Evolutionary conservation across 2,888 invertebrate genomes (phyloP), one percentile per base, ranked within the genome.

Genomic region (Lycaena phlaeas): DNA sequence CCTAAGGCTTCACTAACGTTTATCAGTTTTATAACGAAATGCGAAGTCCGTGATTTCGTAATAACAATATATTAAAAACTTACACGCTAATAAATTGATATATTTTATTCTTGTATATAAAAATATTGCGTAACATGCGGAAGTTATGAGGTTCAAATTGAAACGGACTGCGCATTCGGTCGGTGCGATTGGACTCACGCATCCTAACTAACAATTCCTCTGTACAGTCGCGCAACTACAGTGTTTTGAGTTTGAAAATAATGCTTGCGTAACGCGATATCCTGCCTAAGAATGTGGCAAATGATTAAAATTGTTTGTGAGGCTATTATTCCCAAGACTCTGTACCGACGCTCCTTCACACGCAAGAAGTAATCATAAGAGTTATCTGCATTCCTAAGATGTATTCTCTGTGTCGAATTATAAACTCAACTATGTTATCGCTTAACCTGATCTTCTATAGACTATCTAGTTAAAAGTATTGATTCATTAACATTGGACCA

Each of bases 401-500:
- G 22, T 22, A n/a, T 22, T 6, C 4, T 22, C 9, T 22, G 3
- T 22, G 22, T 22, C 22, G 22, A 22, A 22, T 22, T 7, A 22
- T 22, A 22, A 22, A 2, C 6, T 22, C 22, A 9, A 22, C 31
- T n/a, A n/a, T n/a, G n/a, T n/a, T n/a, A n/a, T n/a, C n/a, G 18
- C 18, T 11, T 7, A n/a, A 12, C 6, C 34, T 39, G 14, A 29
- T 68, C 64, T n/a, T n/a, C n/a, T 76, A 68, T 68, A 61, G 63
- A 61, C 78, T 82, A 84, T 75, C 73, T 81, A 79, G 69, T 70
- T 74, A 68, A 68, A 59, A 75, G 67, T 77, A 77, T 78, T 78
- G 81, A 76, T 79, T 78, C 76, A 70, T 76, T 71, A 82, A 81
- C 76, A 85, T 85, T 85, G 85, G 85, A 85, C 85, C 85, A 79